Conservation (phyloP, 2,113 vertebrate species). For the Perognathus longimembris region DNA sequence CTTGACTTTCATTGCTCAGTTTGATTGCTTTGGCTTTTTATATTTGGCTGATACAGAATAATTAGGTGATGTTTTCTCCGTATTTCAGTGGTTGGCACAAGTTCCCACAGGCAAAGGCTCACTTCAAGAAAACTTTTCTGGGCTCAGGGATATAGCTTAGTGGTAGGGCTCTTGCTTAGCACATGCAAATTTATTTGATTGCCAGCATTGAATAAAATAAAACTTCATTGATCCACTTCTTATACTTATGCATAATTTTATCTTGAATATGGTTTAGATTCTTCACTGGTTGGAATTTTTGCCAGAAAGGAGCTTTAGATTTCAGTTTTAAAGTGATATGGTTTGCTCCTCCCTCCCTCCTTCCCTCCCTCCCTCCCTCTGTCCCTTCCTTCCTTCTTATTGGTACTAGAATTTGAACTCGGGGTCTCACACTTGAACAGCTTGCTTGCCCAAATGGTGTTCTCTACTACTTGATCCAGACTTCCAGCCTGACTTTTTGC, state of each 20-base stretch:
- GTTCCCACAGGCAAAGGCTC: neutral
- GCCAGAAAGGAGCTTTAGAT: neutral
- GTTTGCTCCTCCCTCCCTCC: no score
- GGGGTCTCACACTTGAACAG: no score
- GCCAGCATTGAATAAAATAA: neutral
- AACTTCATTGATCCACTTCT: neutral
- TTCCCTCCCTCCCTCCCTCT: no score
- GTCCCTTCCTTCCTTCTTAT: no score
- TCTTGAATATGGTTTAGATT: neutral
- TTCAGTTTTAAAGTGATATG: neutral
- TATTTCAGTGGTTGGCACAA: neutral
- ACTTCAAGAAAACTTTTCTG: neutral
- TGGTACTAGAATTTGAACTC: no score
- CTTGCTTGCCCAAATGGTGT: no score
- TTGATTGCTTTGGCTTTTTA: conserved; percentile 38
- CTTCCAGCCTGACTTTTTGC: no score
- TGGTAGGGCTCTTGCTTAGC: neutral
- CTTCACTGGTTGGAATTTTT: conserved; percentile 29
- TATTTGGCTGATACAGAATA: conserved; percentile 37
- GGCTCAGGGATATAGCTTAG: neutral
- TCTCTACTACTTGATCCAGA: no score
- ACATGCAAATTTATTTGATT: neutral
- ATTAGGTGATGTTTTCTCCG: neutral
- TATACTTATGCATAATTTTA: neutral
- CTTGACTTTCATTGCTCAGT: conserved; percentile 13